These are phyloP conservation scores for Cryptocephalus primarius DNA, from an alignment of 2,888 invertebrate genomes.

Conservation along the genomic window DNA sequence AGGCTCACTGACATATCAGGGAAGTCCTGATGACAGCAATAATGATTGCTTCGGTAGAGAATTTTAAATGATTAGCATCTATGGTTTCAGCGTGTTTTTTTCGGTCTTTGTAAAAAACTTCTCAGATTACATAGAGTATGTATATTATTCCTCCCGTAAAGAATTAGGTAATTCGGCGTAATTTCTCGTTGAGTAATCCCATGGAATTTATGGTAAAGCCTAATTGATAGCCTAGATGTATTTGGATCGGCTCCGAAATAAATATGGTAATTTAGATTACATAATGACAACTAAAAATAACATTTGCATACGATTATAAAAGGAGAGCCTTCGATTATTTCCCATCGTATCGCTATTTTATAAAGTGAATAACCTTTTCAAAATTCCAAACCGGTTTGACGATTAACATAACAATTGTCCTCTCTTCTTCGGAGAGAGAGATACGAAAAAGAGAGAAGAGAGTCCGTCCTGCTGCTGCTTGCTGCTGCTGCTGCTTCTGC, in stretches of 20 bases:
- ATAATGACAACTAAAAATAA: conserved; percentile 25
- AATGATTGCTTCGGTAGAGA: background rate
- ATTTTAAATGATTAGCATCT: too few species aligned
- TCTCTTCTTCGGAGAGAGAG: conserved; percentile 22
- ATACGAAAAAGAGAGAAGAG: conserved; percentile 6
- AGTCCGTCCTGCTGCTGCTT: background rate
- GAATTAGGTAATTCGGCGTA: conserved; percentile 5
- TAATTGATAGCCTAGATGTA: conserved; percentile 17
- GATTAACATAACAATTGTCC: conserved; percentile 40
- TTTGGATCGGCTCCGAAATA: conserved; percentile 20
- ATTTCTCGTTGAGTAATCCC: conserved; percentile 10
- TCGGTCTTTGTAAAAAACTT: too few species aligned
- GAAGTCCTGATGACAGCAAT: background rate
- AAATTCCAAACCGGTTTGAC: conserved; percentile 35
- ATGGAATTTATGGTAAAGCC: conserved; percentile 12
- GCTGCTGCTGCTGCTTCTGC: background rate
- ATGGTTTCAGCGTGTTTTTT: too few species aligned
- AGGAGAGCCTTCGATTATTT: conserved; percentile 17
- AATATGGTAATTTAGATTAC: conserved; percentile 29
- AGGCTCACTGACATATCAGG: background rate
- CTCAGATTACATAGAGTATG: too few species aligned
- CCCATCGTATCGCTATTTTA: conserved; percentile 28
- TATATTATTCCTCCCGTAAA: background rate
- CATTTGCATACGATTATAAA: conserved; percentile 25
- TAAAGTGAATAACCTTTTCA: conserved; percentile 37